phyloP scores from a whole-genome alignment of 2,113 vertebrate species.

The Uropsilus gracilis region DNA sequence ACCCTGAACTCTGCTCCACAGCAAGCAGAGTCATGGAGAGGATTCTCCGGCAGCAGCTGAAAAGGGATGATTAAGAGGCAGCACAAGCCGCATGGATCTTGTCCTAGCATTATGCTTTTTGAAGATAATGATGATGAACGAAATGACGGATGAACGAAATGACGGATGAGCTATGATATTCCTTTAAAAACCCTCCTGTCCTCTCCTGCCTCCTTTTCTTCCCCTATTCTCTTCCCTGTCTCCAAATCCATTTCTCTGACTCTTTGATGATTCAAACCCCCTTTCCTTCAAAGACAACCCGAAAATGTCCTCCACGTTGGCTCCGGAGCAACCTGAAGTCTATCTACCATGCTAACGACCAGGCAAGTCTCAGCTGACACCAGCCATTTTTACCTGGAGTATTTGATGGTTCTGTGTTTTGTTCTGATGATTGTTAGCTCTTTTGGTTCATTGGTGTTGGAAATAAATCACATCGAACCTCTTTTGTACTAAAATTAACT shows the following conservation, averaged over 20 bases:
- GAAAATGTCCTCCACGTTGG: background rate
- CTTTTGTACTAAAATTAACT: conserved; percentile 79
- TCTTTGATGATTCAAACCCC: conserved; percentile 45
- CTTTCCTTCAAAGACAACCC: conserved; percentile 42
- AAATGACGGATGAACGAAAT: conserved; percentile 56
- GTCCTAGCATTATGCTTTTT: conserved; percentile 32
- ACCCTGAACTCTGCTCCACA: background rate
- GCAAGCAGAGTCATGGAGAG: background rate
- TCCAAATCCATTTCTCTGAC: conserved; percentile 65
- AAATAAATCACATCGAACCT: conserved; percentile 78
- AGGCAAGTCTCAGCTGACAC: conserved; percentile 34
- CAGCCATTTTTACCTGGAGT: conserved; percentile 41
- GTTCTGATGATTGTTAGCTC: conserved; percentile 66
- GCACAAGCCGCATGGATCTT: background rate
- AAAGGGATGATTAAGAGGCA: conserved; percentile 55
- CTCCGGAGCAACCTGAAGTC: background rate
- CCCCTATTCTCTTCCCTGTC: conserved; percentile 55
- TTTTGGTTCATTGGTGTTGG: conserved; percentile 65
- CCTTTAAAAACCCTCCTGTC: background rate
- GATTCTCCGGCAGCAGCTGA: background rate
- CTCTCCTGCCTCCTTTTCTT: conserved; percentile 39
- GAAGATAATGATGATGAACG: conserved; percentile 54
- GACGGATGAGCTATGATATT: conserved; percentile 32
- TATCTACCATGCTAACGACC: background rate
- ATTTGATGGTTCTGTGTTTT: conserved; percentile 69